Conservation (phyloP, 2,113 vertebrate genomes). For the Varanus salvator region DNA sequence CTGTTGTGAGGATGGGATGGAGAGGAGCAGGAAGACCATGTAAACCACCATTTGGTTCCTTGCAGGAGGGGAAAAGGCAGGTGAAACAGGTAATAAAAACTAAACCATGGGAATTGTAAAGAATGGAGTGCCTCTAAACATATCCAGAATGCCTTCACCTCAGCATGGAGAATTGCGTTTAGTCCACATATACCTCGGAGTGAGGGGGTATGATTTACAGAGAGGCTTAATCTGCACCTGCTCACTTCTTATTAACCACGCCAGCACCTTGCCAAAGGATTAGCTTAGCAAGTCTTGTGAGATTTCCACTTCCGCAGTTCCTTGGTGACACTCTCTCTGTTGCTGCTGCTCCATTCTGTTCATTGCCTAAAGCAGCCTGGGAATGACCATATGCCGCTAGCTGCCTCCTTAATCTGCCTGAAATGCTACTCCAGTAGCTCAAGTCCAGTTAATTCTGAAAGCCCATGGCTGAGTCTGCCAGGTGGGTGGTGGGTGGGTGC, state of each 20-base stretch:
- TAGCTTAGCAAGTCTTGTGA: neutral
- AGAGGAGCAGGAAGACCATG: no score
- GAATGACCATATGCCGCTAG: neutral
- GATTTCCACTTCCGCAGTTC: neutral
- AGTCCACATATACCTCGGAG: neutral
- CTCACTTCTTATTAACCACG: neutral
- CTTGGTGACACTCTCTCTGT: neutral
- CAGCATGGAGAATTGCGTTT: neutral
- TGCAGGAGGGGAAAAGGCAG: no score
- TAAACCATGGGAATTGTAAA: neutral
- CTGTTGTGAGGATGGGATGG: no score
- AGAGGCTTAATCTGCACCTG: neutral
- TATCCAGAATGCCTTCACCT: neutral
- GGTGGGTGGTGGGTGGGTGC: neutral
- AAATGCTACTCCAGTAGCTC: neutral
- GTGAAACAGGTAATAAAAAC: no score
- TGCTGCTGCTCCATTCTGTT: constrained; percentile 8
- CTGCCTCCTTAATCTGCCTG: neutral
- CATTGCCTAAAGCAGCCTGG: neutral
- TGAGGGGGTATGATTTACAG: neutral
- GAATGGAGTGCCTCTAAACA: neutral
- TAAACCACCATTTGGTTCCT: no score
- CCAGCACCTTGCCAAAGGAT: neutral
- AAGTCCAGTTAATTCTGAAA: accelerated
- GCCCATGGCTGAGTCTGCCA: neutral